These are phyloP conservation scores for Gasterosteus aculeatus DNA, from an alignment of 2,113 vertebrate species.

Conservation along the genomic window DNA sequence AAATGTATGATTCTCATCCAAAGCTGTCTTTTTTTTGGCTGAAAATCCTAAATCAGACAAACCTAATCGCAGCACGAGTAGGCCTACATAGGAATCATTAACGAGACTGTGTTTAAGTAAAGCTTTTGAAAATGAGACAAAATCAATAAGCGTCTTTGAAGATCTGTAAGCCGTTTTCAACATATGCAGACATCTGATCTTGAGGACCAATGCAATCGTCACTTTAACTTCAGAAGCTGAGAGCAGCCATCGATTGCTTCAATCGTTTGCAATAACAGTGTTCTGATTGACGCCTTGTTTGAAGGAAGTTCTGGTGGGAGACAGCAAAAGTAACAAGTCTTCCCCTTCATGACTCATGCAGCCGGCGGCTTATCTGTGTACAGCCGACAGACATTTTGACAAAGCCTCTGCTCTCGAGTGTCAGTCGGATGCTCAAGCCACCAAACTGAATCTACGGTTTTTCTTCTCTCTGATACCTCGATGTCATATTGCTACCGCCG, in stretches of 20 bases:
- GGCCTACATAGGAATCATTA: not conserved
- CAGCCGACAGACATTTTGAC: slow-evolving; percentile 22
- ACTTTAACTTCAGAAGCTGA: slow-evolving; percentile 33
- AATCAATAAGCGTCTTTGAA: not conserved
- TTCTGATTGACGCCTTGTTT: slow-evolving; percentile 47
- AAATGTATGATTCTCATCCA: not conserved
- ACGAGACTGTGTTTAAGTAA: not conserved
- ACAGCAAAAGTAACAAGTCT: slow-evolving; percentile 30
- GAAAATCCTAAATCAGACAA: not conserved
- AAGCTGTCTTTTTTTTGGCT: not conserved
- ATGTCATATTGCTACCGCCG: not conserved
- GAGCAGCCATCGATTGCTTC: slow-evolving; percentile 39
- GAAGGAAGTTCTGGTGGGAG: slow-evolving; percentile 30
- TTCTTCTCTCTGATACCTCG: slow-evolving; percentile 2
- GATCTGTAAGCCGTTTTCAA: not conserved
- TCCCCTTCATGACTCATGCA: slow-evolving; percentile 1
- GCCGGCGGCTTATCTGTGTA: not conserved
- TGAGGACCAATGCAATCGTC: slow-evolving; percentile 18
- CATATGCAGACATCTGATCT: slow-evolving; percentile 7
- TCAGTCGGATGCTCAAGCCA: not conserved
- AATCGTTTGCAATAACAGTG: slow-evolving; percentile 23
- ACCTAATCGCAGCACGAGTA: not conserved
- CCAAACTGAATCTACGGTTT: not conserved
- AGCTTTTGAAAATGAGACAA: not conserved
- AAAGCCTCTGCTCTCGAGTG: slow-evolving; percentile 4